Conservation (phyloP, 2,797 vertebrate genomes). For the Holocentrus rufus region DNA sequence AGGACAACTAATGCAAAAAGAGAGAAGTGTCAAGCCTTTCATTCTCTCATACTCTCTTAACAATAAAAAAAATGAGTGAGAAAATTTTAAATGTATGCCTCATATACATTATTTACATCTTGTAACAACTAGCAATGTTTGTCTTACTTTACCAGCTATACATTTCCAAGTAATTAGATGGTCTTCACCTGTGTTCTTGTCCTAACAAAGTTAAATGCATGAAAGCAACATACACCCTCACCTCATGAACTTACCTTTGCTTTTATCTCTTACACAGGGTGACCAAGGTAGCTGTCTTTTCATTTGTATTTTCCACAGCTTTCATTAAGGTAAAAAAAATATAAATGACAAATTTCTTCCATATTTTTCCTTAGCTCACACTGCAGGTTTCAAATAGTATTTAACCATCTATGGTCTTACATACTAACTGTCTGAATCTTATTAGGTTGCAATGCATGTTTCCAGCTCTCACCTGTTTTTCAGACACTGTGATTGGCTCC, state of each 20-base stretch:
- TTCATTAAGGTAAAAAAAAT: not conserved
- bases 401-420: not conserved
- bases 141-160: not conserved
- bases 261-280: not conserved
- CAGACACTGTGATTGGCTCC: constrained; percentile 90
- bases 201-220: too few relatives aligned
- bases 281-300: not conserved
- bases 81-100: too few relatives aligned
- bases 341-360: not conserved
- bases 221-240: not conserved
- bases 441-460: not conserved
- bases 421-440: not conserved
- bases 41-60: too few relatives aligned
- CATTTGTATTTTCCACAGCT: not conserved
- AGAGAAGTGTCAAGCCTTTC: too few relatives aligned
- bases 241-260: not conserved
- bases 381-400: not conserved
- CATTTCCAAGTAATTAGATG: not conserved
- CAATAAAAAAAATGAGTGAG: too few relatives aligned
- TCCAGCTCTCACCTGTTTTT: constrained; percentile 89
- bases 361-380: not conserved
- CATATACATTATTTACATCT: too few relatives aligned
- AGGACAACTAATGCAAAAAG: too few relatives aligned
- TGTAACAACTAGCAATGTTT: not conserved
- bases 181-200: too few relatives aligned